These are phyloP conservation scores for Chloebia gouldiae DNA, from an alignment of 2,113 vertebrate species.

Conservation along the genomic window DNA sequence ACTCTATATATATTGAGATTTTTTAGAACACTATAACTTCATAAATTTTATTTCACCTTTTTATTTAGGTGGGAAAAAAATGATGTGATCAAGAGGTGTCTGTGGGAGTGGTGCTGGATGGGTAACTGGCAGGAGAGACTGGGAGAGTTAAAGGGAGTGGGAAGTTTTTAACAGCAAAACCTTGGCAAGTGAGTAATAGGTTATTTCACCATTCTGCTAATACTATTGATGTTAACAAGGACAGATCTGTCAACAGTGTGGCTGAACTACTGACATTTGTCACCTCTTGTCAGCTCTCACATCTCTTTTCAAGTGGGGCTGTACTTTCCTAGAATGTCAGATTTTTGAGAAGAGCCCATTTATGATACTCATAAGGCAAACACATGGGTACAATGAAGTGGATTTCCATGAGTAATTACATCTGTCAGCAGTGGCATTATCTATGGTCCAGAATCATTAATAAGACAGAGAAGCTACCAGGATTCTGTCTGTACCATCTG, in stretches of 20 bases:
- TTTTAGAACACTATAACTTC: not conserved
- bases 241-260: not conserved
- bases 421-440: constrained; percentile 16
- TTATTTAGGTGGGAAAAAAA: not conserved
- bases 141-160: not conserved
- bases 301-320: not conserved
- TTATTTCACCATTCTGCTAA: not conserved
- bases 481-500: not conserved
- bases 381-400: not conserved
- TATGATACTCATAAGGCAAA: constrained; percentile 32
- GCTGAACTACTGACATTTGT: constrained; percentile 33
- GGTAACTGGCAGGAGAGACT: not conserved
- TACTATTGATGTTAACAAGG: constrained; percentile 17
- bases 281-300: constrained; percentile 22
- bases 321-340: not conserved
- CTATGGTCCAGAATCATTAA: constrained; percentile 36
- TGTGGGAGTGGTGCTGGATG: not conserved
- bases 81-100: not conserved
- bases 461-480: not conserved
- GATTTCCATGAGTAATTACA: constrained; percentile 57
- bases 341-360: constrained; percentile 37
- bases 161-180: not conserved
- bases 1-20: fast-evolving
- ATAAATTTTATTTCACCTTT: not conserved
- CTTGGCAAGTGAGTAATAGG: not conserved